Evolutionary conservation across 2,113 vertebrate species (phyloP).

Genomic region (Oreotrochilus melanogaster): DNA sequence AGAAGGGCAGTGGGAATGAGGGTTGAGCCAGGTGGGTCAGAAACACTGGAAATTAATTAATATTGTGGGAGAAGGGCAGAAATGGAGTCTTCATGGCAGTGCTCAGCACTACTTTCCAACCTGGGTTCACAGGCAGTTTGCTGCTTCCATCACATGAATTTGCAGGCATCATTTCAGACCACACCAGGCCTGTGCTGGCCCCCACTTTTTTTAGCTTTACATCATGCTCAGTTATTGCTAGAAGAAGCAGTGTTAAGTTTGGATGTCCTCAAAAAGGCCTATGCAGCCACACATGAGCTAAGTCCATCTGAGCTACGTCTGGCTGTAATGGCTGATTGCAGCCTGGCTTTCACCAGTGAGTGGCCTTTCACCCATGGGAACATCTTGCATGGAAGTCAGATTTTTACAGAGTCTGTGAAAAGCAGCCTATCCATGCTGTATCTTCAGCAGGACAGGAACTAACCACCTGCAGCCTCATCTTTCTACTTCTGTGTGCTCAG

Average conservation of each 20-base stretch:
- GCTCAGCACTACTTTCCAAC: background rate
- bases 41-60: background rate
- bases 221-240: background rate
- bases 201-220: background rate
- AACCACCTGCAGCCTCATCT: background rate
- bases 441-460: background rate
- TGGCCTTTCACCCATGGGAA: background rate
- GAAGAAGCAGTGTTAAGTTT: background rate
- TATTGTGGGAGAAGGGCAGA: background rate
- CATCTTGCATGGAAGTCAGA: fast-evolving
- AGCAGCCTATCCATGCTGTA: background rate
- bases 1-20: background rate
- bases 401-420: background rate
- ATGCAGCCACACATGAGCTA: background rate
- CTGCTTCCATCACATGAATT: background rate
- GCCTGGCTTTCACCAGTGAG: background rate
- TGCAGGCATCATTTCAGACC: background rate
- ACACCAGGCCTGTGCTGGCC: fast-evolving
- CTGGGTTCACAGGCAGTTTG: background rate
- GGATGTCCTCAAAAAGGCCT: background rate
- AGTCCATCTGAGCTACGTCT: background rate
- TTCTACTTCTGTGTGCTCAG: background rate
- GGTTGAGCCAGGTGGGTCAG: background rate
- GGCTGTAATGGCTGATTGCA: background rate
- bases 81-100: background rate